Percentiles rank a stretch among this genome's conserved stretches.
Evolutionary conservation across 2,888 invertebrate genomes (phyloP).

Genomic region (Ormyrus pomaceus): DNA sequence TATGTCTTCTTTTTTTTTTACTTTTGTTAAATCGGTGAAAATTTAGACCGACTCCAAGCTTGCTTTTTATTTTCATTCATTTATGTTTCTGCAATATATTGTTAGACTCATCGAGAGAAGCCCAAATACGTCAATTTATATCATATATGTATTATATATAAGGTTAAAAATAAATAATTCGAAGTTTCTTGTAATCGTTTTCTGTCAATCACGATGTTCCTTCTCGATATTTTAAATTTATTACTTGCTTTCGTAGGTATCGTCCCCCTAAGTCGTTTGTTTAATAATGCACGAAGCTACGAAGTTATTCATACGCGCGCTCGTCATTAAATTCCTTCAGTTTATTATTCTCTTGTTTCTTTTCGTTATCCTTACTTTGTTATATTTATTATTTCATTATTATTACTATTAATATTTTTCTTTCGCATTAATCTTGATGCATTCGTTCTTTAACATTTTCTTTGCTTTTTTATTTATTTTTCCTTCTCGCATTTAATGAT

Average conservation of each 20-base stretch:
- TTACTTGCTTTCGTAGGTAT: constrained; percentile 26
- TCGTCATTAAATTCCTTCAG: constrained; percentile 1
- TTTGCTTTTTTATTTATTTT: constrained; percentile 31
- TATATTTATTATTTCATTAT: constrained; percentile 32
- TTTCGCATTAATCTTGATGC: background rate
- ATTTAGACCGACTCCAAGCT: too few relatives aligned
- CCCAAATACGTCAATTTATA: background rate
- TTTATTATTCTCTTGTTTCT: constrained; percentile 38
- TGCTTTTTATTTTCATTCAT: too few relatives aligned
- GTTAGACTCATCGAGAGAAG: constrained; percentile 7
- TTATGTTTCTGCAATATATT: constrained; percentile 11
- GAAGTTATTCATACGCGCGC: too few relatives aligned
- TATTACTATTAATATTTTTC: constrained; percentile 28
- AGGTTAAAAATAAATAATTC: constrained; percentile 46
- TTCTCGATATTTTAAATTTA: constrained; percentile 38
- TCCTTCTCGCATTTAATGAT: constrained; percentile 48
- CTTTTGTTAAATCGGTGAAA: background rate
- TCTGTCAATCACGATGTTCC: constrained; percentile 54
- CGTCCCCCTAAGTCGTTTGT: background rate
- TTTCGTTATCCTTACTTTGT: constrained; percentile 17
- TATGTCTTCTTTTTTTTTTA: constrained; percentile 4
- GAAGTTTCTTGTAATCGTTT: constrained; percentile 36
- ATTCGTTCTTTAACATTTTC: background rate
- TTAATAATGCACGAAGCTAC: too few relatives aligned
- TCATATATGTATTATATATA: constrained; percentile 1